Evolutionary conservation across 2,797 vertebrate species (phyloP).

Genomic region (Lacerta agilis): DNA sequence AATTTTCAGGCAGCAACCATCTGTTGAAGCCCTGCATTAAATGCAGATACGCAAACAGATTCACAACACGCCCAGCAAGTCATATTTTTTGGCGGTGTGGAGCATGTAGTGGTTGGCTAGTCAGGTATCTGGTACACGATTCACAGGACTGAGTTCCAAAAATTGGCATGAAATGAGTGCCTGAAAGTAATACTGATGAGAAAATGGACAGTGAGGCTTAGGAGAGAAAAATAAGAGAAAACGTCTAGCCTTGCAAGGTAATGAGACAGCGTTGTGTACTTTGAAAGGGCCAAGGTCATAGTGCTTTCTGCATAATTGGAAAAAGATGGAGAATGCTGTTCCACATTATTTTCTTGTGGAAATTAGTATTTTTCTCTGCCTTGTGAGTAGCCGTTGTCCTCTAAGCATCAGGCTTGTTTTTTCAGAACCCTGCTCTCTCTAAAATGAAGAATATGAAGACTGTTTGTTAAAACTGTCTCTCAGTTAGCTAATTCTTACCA

Average conservation of each 20-base stretch:
- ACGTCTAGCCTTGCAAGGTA: background rate
- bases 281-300: background rate
- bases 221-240: background rate
- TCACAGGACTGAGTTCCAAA: background rate
- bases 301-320: background rate
- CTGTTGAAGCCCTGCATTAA: background rate
- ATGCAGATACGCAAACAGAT: background rate
- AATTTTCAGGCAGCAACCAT: background rate
- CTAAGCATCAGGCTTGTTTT: background rate
- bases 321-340: background rate
- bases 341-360: background rate
- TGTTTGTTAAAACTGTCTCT: constrained; percentile 34
- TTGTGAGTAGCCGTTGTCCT: background rate
- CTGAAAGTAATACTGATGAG: background rate
- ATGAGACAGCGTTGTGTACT: background rate
- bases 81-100: background rate
- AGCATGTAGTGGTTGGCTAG: background rate
- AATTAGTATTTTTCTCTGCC: background rate
- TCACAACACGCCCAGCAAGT: background rate
- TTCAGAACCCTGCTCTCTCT: background rate
- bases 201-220: background rate
- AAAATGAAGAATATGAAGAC: constrained; percentile 27
- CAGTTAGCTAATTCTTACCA: constrained; percentile 5
- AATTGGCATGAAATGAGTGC: background rate
- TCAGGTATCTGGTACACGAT: background rate